Evolutionary conservation across 2,888 invertebrate genomes (phyloP).

Genomic region (Ophonus ardosiacus): DNA sequence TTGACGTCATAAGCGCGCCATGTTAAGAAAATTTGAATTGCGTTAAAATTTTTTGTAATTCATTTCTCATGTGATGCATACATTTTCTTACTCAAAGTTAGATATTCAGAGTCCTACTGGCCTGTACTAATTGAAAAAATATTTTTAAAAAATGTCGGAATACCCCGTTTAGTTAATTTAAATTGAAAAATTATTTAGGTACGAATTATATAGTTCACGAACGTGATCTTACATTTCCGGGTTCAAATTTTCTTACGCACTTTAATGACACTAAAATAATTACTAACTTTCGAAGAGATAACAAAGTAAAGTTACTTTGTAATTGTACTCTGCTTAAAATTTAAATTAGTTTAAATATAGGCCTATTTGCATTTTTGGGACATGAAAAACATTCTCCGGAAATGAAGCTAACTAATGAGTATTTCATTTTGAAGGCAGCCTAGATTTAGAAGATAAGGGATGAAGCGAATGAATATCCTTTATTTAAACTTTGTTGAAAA

Average conservation of each 20-base stretch:
- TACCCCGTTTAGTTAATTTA: too few species aligned
- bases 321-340: background rate
- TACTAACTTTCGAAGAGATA: background rate
- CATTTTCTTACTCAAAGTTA: too few species aligned
- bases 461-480: background rate
- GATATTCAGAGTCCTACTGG: too few species aligned
- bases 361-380: background rate
- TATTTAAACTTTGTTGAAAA: background rate
- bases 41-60: too few species aligned
- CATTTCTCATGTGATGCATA: too few species aligned
- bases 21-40: too few species aligned
- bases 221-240: background rate
- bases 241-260: background rate
- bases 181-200: background rate
- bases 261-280: background rate
- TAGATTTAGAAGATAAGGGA: background rate
- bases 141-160: too few species aligned
- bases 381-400: background rate
- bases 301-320: background rate
- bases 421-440: background rate
- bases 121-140: too few species aligned
- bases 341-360: background rate
- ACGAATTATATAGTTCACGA: too few species aligned
- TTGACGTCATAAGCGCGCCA: too few species aligned
- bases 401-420: background rate